phyloP scores from a whole-genome alignment of 2,113 vertebrate species.

The Poeciliopsis occidentalis region DNA sequence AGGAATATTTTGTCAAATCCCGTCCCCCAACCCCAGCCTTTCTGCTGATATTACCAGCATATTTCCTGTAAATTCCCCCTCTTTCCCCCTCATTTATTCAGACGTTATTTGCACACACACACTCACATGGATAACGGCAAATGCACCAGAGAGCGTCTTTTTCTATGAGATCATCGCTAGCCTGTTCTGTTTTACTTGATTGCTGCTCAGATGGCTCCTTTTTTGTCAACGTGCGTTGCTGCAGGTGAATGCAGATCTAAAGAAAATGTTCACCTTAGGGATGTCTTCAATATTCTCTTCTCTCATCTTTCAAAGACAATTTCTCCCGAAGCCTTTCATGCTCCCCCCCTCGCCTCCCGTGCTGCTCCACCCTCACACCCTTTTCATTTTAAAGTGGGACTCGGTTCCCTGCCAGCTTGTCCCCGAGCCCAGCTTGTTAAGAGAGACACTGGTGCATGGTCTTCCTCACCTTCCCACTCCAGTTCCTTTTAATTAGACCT shows the following conservation, averaged over 20 bases:
- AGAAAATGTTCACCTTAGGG: conserved; percentile 59
- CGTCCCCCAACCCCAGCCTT: conserved; percentile 37
- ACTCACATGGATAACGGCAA: conserved; percentile 5
- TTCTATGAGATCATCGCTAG: conserved; percentile 25
- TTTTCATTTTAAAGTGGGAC: conserved; percentile 33
- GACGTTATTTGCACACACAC: conserved; percentile 4
- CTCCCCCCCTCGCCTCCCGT: not conserved
- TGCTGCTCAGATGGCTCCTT: conserved; percentile 62
- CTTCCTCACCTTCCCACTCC: conserved; percentile 68
- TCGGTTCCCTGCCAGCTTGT: conserved; percentile 58
- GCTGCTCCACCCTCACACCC: conserved; percentile 7
- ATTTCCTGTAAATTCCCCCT: conserved; percentile 13
- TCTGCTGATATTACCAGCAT: conserved; percentile 17
- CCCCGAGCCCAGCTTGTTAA: conserved; percentile 72
- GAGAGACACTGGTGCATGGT: conserved; percentile 65
- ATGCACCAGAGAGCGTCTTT: conserved; percentile 13
- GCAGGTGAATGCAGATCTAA: conserved; percentile 71
- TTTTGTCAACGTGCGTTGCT: conserved; percentile 62
- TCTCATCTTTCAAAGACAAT: conserved; percentile 74
- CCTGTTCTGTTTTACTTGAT: conserved; percentile 39
- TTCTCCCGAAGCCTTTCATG: conserved; percentile 65
- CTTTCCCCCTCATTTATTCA: conserved; percentile 14
- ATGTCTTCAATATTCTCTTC: conserved; percentile 62
- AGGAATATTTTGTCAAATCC: conserved; percentile 60
- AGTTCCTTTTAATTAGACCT: conserved; percentile 75